These are phyloP conservation scores for Cephalopachus bancanus DNA, from an alignment of 2,797 vertebrate genomes.

Conservation along the genomic window DNA sequence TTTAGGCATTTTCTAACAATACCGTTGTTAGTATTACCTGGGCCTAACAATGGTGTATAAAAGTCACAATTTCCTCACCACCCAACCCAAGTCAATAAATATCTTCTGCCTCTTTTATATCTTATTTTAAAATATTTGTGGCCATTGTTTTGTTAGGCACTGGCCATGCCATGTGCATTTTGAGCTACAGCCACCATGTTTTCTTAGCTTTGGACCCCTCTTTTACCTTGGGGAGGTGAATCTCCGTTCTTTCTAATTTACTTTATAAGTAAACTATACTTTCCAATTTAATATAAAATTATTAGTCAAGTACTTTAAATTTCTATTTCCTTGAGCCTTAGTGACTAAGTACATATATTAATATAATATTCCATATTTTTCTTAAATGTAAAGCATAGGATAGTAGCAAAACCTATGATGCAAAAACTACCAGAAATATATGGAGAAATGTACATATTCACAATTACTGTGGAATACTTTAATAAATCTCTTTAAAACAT, in stretches of 20 bases:
- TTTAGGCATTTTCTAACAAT: neutral
- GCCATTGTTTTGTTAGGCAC: no score
- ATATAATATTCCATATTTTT: neutral
- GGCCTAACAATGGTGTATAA: neutral
- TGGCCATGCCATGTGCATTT: no score
- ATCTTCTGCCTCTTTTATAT: neutral
- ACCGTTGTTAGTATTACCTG: neutral
- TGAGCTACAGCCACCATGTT: no score
- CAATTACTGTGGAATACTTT: neutral
- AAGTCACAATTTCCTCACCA: neutral
- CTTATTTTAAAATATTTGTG: no score
- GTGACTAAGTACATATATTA: neutral
- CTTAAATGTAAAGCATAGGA: neutral
- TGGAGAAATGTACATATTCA: neutral
- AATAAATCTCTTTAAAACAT: neutral
- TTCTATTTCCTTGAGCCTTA: neutral
- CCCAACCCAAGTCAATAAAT: neutral
- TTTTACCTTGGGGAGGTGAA: no score
- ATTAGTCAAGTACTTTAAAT: neutral
- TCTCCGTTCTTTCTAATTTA: no score
- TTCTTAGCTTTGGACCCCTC: no score
- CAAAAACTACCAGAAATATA: neutral
- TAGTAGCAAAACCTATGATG: neutral
- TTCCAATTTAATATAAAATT: no score
- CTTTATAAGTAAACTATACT: no score